Evolutionary conservation across 2,888 invertebrate species (phyloP), one percentile per base, ranked within the genome.

Genomic region (Chesias legatella): DNA sequence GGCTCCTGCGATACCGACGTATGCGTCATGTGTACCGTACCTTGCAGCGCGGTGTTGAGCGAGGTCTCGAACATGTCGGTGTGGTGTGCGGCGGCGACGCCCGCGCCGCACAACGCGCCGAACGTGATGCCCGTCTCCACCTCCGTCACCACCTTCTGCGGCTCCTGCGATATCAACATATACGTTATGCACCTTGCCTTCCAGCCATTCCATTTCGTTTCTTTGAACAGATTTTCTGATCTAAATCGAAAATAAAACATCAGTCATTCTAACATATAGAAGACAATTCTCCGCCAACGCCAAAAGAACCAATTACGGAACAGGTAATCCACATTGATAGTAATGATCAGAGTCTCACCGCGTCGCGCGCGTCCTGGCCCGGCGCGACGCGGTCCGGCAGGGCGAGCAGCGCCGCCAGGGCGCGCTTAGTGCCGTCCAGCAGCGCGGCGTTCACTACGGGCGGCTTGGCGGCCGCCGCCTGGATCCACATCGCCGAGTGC

Each of bases 31-130:
- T 10, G 3, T 22, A 23, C 3, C 9, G 6, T 56, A 81, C 94
- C 95, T 27, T 95, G 94, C 44, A 98, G 90, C 0, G 98, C 98
- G 69, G 95, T 96, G 43, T 92, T 94, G 48, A 99, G 90, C 29
- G 98, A 96, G 26, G 96, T 91, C 76, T 99, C 99, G 83, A 99
- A 99, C 58, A 98, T 94, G 73, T 99, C 94, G 66, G 93, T 73
- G 35, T n/a, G n/a, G n/a, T 73, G 73, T 9, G 67, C 49, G 29
- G 60, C 24, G 28, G 60, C 56, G 6, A 60, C 63, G 29, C 67
- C 62, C 7, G 61, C 63, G 43, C 73, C 79, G 6, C 80, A 71
- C 43, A 88, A 69, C 51, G 70, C 76, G 7, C 71, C 67, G 75
- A 89, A 89, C 49, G 69, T 53, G 45, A 89, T 80, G 51, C 85